Evolutionary conservation across 1,140 invertebrate species (phyloP), one percentile per base, ranked within the genome.

Genomic region (Glossosoma conforme): DNA sequence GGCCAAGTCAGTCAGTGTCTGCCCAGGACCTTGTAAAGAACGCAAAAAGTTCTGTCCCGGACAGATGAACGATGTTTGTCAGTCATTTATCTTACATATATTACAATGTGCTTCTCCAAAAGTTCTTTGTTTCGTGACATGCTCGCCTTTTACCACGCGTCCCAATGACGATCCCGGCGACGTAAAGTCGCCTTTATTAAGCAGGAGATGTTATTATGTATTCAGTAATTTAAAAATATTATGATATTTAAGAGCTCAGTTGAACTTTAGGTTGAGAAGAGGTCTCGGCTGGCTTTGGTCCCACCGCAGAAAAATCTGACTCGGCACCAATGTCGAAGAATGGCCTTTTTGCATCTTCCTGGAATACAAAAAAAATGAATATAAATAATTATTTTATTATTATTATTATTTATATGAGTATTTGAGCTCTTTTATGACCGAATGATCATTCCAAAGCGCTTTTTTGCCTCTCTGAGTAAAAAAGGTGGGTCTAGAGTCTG

Each of bases 201-300:
- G 5, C 5, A 36, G 9, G 6, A 14, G 5, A 36, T 36, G 14
- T 36, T 36, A 36, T 28, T 6, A 8, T 6, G 14, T 36, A 4
- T 9, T 36, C 4, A 36, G 5, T 9, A 36, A 9, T 10, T 17
- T 4, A 38, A 38, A 38, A 10, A 38, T 15, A 11, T 11, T 38
- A 38, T 4, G 10, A 17, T 28, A 18, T 49, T 17, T 19, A 4
- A 17, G 28, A 20, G 45, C 14, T 19, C 13, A 18, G 54, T 44
- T 33, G 62, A 68, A 64, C 52, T 59, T 63, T 2, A 68, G 24
- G 48, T 56, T 21, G 46, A 61, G 60, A 38, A 65, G 42, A 59
- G 63, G 43, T 43, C 62, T 18, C 17, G 32, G 17, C 44, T 61
- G 53, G 14, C 43, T 38, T 17, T 48, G 36, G 25, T 20, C 21